phyloP scores from a whole-genome alignment of 1,140 invertebrate genomes.

The Drosophila navojoa region DNA sequence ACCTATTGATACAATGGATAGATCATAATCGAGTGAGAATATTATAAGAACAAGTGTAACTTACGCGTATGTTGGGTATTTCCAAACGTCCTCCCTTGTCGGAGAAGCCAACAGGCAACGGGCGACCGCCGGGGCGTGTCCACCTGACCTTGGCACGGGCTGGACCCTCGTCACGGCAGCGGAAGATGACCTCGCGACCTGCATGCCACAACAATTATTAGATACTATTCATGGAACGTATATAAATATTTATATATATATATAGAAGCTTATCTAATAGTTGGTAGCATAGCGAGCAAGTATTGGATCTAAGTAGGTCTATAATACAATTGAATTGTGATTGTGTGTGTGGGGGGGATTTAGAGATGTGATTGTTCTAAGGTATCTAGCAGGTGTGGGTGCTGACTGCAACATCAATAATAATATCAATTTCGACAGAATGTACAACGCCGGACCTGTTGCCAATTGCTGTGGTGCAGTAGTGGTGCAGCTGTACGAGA shows the following conservation, averaged over 20 bases:
- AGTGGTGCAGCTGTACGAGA: constrained; percentile 29
- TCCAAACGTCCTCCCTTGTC: constrained; percentile 92
- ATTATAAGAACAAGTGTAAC: constrained; percentile 16
- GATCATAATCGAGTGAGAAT: too few species aligned
- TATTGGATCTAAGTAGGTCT: constrained; percentile 7
- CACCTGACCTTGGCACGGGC: constrained; percentile 90
- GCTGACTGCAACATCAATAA: constrained; percentile 19
- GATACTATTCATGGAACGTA: background rate
- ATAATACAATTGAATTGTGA: constrained; percentile 16
- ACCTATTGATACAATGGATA: constrained; percentile 80
- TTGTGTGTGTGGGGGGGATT: background rate
- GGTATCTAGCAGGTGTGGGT: constrained; percentile 34
- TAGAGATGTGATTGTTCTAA: constrained; percentile 2
- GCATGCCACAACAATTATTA: constrained; percentile 24
- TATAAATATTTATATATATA: background rate
- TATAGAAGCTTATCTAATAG: background rate
- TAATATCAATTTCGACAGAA: constrained; percentile 53
- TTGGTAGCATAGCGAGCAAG: constrained; percentile 34
- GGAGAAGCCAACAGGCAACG: constrained; percentile 88
- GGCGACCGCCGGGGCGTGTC: constrained; percentile 88
- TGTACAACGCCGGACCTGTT: constrained; percentile 49
- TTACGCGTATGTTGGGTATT: constrained; percentile 92
- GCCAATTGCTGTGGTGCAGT: constrained; percentile 52
- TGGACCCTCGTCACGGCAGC: constrained; percentile 94
- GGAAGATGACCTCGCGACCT: constrained; percentile 96